Evolutionary conservation across 2,797 vertebrate species (phyloP).

Genomic region (Picus viridis): DNA sequence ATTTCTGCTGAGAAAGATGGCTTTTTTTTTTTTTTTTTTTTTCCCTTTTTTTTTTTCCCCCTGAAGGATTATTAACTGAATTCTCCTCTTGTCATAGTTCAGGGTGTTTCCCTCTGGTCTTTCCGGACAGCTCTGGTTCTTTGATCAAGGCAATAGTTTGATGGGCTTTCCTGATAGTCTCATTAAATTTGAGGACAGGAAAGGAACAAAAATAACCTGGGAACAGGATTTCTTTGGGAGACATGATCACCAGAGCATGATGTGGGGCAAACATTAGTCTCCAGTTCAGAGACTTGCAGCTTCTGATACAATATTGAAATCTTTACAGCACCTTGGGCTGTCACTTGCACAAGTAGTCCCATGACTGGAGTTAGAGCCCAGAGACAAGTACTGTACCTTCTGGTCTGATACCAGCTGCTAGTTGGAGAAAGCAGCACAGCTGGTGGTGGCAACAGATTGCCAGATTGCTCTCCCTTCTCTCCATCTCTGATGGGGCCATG

Average conservation of each 20-base stretch:
- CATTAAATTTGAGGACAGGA: not conserved
- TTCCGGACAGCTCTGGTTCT: not conserved
- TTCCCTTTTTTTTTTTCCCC: slow-evolving; percentile 47
- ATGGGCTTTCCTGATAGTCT: not conserved
- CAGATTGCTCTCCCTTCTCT: not conserved
- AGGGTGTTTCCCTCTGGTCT: not conserved
- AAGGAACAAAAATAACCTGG: not conserved
- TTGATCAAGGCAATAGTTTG: not conserved
- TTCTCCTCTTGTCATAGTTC: not conserved
- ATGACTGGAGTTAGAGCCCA: not conserved
- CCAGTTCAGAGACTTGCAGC: not conserved
- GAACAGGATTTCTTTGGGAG: not conserved
- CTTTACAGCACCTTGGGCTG: not conserved
- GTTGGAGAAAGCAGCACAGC: not conserved
- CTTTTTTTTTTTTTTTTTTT: slow-evolving; percentile 50
- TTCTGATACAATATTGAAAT: not conserved
- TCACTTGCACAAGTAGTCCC: not conserved
- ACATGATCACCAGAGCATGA: not conserved
- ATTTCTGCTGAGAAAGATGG: slow-evolving; percentile 40
- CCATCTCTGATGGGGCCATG: not conserved
- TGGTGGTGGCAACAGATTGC: not conserved
- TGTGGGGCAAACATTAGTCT: not conserved
- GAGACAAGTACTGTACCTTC: not conserved
- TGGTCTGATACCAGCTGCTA: not conserved
- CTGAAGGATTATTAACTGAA: slow-evolving; percentile 18